Conservation (phyloP, 2,888 invertebrate species). For the Sarcophaga carnaria region DNA sequence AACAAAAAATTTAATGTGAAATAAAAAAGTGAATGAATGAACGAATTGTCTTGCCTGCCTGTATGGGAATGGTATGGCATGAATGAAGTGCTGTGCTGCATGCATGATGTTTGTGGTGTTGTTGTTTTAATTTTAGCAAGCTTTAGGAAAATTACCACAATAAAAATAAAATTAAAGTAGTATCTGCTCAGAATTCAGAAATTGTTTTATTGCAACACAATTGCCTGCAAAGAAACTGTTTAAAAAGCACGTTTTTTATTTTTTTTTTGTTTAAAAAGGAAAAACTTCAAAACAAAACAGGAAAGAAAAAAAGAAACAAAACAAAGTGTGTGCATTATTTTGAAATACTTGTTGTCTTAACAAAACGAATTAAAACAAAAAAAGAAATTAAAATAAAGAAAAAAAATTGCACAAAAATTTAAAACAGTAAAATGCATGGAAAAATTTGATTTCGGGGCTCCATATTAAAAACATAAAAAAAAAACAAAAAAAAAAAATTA, state of each 20-base stretch:
- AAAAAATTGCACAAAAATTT: too few relatives aligned
- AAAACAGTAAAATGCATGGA: too few relatives aligned
- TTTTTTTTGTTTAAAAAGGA: conserved; percentile 5
- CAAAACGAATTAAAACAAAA: too few relatives aligned
- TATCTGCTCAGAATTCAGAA: not conserved
- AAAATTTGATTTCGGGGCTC: too few relatives aligned
- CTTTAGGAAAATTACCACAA: not conserved
- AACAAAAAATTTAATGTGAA: not conserved
- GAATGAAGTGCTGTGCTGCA: not conserved
- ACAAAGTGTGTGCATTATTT: not conserved
- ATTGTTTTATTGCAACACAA: conserved; percentile 41
- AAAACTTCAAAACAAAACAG: not conserved
- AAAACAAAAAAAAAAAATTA: too few relatives aligned
- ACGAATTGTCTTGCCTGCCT: not conserved
- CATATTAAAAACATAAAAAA: too few relatives aligned
- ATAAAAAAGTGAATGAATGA: not conserved
- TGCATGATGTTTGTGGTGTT: not conserved
- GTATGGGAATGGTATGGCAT: not conserved
- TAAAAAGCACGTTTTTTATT: conserved; percentile 51
- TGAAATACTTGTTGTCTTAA: too few relatives aligned
- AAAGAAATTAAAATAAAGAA: too few relatives aligned
- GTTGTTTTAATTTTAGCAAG: not conserved
- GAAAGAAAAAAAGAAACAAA: not conserved
- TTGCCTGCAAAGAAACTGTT: conserved; percentile 10
- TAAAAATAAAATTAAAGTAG: not conserved